A percentile compares a stretch with the other conserved stretches of the same genome.
Conservation (phyloP, 2,113 vertebrate genomes). For the Dinomys branickii region DNA sequence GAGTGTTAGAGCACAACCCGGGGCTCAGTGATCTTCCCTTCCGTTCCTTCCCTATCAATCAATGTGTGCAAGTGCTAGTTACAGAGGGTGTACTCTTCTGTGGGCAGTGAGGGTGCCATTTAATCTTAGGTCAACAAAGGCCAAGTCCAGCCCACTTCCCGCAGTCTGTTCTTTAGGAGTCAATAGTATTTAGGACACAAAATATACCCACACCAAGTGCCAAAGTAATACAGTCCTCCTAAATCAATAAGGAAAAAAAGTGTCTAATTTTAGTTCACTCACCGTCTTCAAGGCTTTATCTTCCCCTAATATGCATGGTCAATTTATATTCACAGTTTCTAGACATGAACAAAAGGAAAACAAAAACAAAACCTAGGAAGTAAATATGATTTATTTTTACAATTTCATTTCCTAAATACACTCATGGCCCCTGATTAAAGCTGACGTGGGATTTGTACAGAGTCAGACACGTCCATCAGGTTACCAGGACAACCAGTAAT, state of each 20-base stretch:
- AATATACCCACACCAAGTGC: not conserved
- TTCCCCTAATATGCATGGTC: not conserved
- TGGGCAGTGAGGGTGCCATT: not conserved
- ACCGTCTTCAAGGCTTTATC: not conserved
- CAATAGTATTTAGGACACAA: not conserved
- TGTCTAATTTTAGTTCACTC: not conserved
- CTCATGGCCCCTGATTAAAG: not conserved
- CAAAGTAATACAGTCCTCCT: not conserved
- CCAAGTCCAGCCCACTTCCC: not conserved
- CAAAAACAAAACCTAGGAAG: not conserved
- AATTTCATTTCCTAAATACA: not conserved
- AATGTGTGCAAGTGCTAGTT: not conserved
- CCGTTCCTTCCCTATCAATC: not conserved
- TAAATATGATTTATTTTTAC: not conserved
- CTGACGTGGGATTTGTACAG: not conserved
- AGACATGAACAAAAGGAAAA: constrained; percentile 17
- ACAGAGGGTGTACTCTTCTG: not conserved
- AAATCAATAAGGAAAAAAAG: not conserved
- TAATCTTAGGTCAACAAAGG: not conserved
- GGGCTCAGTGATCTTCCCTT: not conserved
- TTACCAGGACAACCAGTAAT: constrained; percentile 57
- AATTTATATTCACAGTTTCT: not conserved
- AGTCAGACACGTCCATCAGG: not conserved
- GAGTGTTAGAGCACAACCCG: not conserved
- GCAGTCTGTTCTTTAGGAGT: not conserved